phyloP scores from a whole-genome alignment of 2,888 invertebrate genomes.

The Lycaena phlaeas region DNA sequence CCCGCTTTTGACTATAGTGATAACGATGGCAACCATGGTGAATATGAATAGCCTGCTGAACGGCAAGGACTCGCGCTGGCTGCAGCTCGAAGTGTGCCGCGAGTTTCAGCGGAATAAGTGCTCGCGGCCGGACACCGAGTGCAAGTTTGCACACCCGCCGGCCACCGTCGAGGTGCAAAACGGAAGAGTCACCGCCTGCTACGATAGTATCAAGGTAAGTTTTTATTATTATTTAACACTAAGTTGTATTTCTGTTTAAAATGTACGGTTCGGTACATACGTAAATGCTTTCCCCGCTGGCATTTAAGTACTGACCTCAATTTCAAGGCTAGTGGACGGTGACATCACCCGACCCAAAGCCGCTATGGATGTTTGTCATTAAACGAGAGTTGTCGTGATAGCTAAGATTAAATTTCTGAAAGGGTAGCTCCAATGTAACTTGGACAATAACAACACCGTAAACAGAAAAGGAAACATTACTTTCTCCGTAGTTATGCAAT shows the following conservation, averaged over 20 bases:
- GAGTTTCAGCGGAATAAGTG: slow-evolving; percentile 99
- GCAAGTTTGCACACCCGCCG: slow-evolving; percentile 99
- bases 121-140: slow-evolving; percentile 98
- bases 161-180: slow-evolving; percentile 99
- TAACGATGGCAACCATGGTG: slow-evolving; percentile 88
- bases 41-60: slow-evolving; percentile 97
- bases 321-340: slow-evolving; percentile 61
- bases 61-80: slow-evolving; percentile 99
- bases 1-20: slow-evolving; percentile 42
- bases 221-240: slow-evolving; percentile 7
- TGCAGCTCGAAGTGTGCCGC: slow-evolving; percentile 99
- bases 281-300: slow-evolving; percentile 2
- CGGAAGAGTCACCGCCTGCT: slow-evolving; percentile 99
- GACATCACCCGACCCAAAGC: slow-evolving; percentile 54
- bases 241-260: no score
- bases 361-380: slow-evolving; percentile 49
- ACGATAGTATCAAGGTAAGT: slow-evolving; percentile 99
- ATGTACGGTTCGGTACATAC: slow-evolving; percentile 1
- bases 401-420: slow-evolving; percentile 29
- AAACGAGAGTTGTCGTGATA: slow-evolving; percentile 52
- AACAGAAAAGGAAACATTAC: slow-evolving; percentile 3
- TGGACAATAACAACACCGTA: not conserved
- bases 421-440: not conserved
- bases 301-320: slow-evolving; percentile 56
- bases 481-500: not conserved